phyloP scores from a whole-genome alignment of 2,888 invertebrate species.

The Drosophila meridiana region DNA sequence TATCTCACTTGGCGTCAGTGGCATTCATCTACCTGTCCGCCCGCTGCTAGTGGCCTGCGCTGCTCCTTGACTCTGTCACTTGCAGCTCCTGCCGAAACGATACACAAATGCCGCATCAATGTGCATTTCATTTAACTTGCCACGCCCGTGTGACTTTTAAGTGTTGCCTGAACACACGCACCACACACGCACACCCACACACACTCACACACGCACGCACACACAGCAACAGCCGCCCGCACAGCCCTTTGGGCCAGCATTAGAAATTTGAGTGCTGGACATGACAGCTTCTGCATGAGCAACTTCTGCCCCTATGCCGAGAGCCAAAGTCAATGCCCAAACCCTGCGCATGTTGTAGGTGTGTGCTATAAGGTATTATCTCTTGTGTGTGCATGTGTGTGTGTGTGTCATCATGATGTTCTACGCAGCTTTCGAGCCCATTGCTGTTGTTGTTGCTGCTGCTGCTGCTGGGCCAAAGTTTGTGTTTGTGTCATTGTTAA shows the following conservation, averaged over 20 bases:
- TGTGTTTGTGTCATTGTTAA: conserved; percentile 81
- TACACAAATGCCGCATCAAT: conserved; percentile 75
- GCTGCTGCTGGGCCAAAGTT: conserved; percentile 53
- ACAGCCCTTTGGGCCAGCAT: conserved; percentile 47
- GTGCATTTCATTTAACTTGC: conserved; percentile 81
- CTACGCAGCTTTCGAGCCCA: conserved; percentile 63
- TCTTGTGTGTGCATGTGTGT: conserved; percentile 40
- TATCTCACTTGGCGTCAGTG: conserved; percentile 51
- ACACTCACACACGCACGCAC: conserved; percentile 22
- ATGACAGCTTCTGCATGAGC: conserved; percentile 82
- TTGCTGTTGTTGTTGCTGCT: conserved; percentile 36
- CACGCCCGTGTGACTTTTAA: conserved; percentile 79
- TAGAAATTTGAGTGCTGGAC: conserved; percentile 79
- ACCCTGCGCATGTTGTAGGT: conserved; percentile 59
- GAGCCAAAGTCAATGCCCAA: conserved; percentile 47
- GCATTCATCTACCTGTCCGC: conserved; percentile 40
- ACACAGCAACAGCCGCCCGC: conserved; percentile 14
- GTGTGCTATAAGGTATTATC: conserved; percentile 81
- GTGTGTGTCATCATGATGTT: conserved; percentile 65
- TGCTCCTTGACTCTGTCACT: conserved; percentile 45
- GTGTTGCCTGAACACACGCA: conserved; percentile 60
- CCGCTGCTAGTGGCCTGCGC: background rate
- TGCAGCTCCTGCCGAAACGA: conserved; percentile 51
- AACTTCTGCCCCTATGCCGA: conserved; percentile 69
- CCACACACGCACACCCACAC: conserved; percentile 28